These are phyloP conservation scores for Thryonomys swinderianus DNA, from an alignment of 2,113 vertebrate genomes.

Conservation along the genomic window DNA sequence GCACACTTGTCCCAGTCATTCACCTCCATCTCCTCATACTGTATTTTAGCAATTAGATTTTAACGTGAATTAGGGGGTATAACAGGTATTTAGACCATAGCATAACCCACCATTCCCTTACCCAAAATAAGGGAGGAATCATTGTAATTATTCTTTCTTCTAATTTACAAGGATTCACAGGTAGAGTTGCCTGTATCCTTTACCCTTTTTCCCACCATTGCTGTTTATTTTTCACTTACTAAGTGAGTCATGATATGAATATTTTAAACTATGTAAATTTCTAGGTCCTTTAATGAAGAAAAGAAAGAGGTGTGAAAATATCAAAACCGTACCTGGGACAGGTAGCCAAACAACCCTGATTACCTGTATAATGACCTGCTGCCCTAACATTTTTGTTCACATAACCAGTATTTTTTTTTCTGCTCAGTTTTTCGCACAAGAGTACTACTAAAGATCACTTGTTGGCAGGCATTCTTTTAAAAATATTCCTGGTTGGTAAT, in stretches of 20 bases:
- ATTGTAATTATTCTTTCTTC: neutral
- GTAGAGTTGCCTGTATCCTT: neutral
- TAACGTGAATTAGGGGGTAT: neutral
- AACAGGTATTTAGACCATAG: neutral
- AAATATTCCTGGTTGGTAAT: neutral
- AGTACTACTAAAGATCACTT: neutral
- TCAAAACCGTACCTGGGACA: neutral
- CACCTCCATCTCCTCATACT: neutral
- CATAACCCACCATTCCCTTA: neutral
- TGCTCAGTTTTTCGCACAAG: neutral
- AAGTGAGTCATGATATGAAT: neutral
- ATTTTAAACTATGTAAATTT: slow-evolving; percentile 34
- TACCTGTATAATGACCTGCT: neutral
- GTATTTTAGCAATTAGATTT: neutral
- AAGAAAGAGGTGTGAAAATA: neutral
- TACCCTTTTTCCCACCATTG: slow-evolving; percentile 5
- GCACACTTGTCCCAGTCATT: neutral
- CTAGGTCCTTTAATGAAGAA: neutral
- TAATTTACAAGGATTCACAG: neutral
- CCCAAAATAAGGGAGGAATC: slow-evolving; percentile 11
- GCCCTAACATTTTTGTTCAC: neutral
- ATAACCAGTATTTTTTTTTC: neutral
- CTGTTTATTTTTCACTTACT: neutral
- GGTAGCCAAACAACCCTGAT: neutral
- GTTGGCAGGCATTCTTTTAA: neutral